phyloP scores from a whole-genome alignment of 2,113 vertebrate species.

The Cinclus cinclus region DNA sequence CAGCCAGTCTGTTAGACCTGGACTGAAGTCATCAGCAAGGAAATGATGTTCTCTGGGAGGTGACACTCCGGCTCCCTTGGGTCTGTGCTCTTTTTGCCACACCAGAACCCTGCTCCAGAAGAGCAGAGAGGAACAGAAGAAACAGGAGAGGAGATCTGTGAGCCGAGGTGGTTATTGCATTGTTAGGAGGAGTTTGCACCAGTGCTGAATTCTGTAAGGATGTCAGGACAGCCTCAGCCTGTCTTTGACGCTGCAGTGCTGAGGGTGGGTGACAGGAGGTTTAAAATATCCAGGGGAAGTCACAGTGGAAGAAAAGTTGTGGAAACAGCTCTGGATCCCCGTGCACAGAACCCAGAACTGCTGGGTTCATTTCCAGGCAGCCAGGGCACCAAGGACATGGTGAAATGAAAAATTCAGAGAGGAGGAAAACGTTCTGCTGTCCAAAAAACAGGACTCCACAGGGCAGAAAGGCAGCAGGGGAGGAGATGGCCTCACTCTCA shows the following conservation, averaged over 20 bases:
- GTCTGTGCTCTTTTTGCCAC: background rate
- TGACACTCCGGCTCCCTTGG: background rate
- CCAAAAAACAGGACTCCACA: background rate
- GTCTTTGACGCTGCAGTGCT: background rate
- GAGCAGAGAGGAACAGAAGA: background rate
- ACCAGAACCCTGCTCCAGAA: background rate
- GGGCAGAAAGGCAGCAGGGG: background rate
- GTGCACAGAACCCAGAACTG: rapidly evolving
- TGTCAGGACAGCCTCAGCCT: background rate
- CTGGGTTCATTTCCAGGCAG: background rate
- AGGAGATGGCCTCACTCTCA: background rate
- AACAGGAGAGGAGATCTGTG: background rate
- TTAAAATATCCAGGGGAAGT: background rate
- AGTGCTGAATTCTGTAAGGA: background rate
- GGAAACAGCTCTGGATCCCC: background rate
- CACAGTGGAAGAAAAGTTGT: background rate
- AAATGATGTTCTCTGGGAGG: background rate
- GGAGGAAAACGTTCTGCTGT: background rate
- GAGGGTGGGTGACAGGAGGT: background rate
- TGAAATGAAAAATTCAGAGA: background rate
- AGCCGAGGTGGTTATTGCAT: background rate
- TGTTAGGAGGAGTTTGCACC: background rate
- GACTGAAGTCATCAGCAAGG: background rate
- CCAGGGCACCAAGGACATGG: background rate
- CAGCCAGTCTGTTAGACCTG: conserved; percentile 4